Base-by-base conservation (phyloP, 2,888 invertebrate species). In the Acanthoscelides obtectus region DNA sequence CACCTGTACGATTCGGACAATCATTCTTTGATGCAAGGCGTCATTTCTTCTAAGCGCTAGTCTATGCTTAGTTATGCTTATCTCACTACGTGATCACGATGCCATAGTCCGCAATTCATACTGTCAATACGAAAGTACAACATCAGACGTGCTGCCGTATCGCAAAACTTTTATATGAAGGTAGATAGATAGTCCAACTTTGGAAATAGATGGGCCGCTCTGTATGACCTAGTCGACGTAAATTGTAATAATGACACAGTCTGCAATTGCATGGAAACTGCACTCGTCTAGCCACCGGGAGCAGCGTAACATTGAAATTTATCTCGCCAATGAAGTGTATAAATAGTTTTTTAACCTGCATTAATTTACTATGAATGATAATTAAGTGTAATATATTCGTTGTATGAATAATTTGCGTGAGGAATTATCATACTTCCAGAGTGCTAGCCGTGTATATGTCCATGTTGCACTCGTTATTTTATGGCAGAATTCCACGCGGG, bases 351-450 rank as follows among this genome's bases (percentile, higher is more conserved):
- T 71, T 63, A 65, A 64, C 64, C 63, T 67, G 67, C 65, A 22
- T 64, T 27, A 71, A 64, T 45, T 64, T 20, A 21, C 20, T 22
- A 68, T 68, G 22, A 71, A 71, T 67, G 68, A 12, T 71, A 71
- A 71, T 71, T 65, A 27, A 71, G 27, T 68, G 64, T 65, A 65
- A 68, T 27, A 21, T 67, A 71, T 68, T 67, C 64, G 66, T 67
- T 67, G 64, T 67, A 45, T 45, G 45, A 45, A 45, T 45, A 45
- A 45, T 45, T 12, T 45, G 45, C 45, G 45, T 45, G 45, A 45
- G 45, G 17, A 45, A 12, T 45, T 45, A 45, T 45, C 45, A 12
- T 4, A 45, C 45, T 6, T 17, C 45, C 17, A 45, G 45, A 45
- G 12, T 45, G 12, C 8, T 12, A 6, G 17, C 45, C 6, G 4